phyloP scores from a whole-genome alignment of 1,140 invertebrate genomes.

The Monochamus saltuarius region DNA sequence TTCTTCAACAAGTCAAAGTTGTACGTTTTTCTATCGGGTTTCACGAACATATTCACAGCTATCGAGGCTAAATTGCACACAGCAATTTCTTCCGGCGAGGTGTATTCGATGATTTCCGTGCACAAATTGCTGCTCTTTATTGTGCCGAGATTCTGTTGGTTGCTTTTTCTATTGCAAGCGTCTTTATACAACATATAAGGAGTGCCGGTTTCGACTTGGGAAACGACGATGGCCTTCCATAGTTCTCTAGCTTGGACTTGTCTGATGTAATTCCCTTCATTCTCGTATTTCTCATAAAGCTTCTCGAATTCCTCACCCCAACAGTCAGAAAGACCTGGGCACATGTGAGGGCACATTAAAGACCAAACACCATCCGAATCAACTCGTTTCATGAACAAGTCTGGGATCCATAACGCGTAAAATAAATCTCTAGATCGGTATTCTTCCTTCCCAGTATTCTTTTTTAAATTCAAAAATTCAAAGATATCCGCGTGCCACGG shows the following conservation, averaged over 20 bases:
- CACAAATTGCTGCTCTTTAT: constrained; percentile 98
- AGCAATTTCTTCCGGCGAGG: constrained; percentile 89
- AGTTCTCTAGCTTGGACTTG: constrained; percentile 81
- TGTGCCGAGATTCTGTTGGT: constrained; percentile 98
- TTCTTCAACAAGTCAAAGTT: constrained; percentile 89
- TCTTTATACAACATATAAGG: constrained; percentile 99
- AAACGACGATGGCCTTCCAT: constrained; percentile 93
- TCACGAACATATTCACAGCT: constrained; percentile 96
- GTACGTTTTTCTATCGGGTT: constrained; percentile 70
- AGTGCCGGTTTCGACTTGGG: constrained; percentile 97
- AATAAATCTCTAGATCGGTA: constrained; percentile 93
- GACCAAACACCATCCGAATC: constrained; percentile 87
- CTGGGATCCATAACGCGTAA: constrained; percentile 97
- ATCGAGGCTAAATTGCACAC: constrained; percentile 99
- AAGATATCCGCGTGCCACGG: constrained; percentile 99
- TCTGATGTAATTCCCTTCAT: constrained; percentile 60
- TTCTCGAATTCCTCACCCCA: constrained; percentile 95
- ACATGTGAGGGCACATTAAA: constrained; percentile 95
- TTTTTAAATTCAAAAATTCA: constrained; percentile 61
- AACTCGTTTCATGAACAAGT: constrained; percentile 98
- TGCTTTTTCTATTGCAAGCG: constrained; percentile 95
- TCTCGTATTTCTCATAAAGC: constrained; percentile 88
- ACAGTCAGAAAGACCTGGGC: constrained; percentile 84
- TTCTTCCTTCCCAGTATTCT: constrained; percentile 73
- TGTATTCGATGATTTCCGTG: constrained; percentile 97